These are phyloP conservation scores for Zaprionus tsacasi DNA, from an alignment of 1,140 invertebrate genomes.

Conservation along the genomic window DNA sequence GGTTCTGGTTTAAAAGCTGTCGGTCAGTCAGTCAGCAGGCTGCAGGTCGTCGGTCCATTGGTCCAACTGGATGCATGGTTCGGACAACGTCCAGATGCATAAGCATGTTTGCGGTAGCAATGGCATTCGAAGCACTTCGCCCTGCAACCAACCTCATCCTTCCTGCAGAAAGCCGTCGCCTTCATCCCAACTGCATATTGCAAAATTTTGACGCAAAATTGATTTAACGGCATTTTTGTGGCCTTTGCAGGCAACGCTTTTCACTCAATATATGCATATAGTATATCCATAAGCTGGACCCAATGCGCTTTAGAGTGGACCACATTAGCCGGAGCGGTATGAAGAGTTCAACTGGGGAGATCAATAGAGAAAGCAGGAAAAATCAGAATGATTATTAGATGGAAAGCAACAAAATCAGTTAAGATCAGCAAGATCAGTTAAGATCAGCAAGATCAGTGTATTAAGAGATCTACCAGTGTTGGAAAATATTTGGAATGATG, in stretches of 20 bases:
- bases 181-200: slow-evolving; percentile 41
- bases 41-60: neutral
- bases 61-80: neutral
- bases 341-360: neutral
- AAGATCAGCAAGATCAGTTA: too few species aligned
- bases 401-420: too few species aligned
- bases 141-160: neutral
- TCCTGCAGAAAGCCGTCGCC: neutral
- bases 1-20: slow-evolving; percentile 23
- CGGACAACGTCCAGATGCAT: slow-evolving; percentile 27
- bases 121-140: slow-evolving; percentile 16
- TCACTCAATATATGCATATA: slow-evolving; percentile 33
- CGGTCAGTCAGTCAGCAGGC: slow-evolving; percentile 15
- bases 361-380: neutral
- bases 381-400: too few species aligned
- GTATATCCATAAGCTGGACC: slow-evolving; percentile 23
- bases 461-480: too few species aligned
- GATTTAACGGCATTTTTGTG: slow-evolving; percentile 70
- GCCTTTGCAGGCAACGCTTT: slow-evolving; percentile 41
- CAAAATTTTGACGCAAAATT: slow-evolving; percentile 73
- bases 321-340: neutral
- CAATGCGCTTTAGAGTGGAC: slow-evolving; percentile 19
- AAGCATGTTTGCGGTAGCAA: slow-evolving; percentile 27
- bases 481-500: too few species aligned
- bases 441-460: too few species aligned